Base-by-base conservation (phyloP, 1,140 invertebrate species). In the Dreissena polymorpha region DNA sequence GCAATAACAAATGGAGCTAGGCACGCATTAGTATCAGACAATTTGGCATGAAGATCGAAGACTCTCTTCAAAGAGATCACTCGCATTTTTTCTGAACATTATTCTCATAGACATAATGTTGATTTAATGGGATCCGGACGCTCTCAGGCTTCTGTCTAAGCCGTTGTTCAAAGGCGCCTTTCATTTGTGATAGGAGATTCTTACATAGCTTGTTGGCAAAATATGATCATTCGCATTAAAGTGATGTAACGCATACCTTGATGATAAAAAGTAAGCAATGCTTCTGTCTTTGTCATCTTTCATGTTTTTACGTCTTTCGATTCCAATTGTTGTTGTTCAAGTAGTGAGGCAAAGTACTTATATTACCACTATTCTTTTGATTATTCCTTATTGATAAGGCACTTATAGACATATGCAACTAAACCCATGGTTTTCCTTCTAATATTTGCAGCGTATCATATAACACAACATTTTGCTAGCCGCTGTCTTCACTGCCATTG, bases 51-150 rank as follows among this genome's bases (percentile, higher is more conserved):
- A 71, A 50, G 50, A 51, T 65, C 21, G 53, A 65, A 74, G 57
- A 60, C 73, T 82, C 71, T 74, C 79, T 82, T 82, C 70, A 82
- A 82, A 82, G 64, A 82, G 79, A 82, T 82, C 79, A 74, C 60
- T 82, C 25, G 69, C 79, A 82, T 82, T 82, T 73, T 74, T 51
- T 21, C 25, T 70, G 68, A 82, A 74, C 63, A 74, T 53, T 64
- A 73, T 73, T 74, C 79, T 21, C 21, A 70, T n/a, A n/a, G n/a
- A n/a, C n/a, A n/a, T 49, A 63, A 73, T 82, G 71, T 29, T 72
- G 71, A 82, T 82, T 82, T 82, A 74, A 82, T 74, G 55, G 51
- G 51, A 50, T 39, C 39, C n/a, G 74, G 76, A 18, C 49, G 16
- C 21, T 60, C 3, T 10, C 10, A 23, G 57, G 16, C 16, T 18